phyloP scores from a whole-genome alignment of 2,888 invertebrate genomes.

The Thereva unica region DNA sequence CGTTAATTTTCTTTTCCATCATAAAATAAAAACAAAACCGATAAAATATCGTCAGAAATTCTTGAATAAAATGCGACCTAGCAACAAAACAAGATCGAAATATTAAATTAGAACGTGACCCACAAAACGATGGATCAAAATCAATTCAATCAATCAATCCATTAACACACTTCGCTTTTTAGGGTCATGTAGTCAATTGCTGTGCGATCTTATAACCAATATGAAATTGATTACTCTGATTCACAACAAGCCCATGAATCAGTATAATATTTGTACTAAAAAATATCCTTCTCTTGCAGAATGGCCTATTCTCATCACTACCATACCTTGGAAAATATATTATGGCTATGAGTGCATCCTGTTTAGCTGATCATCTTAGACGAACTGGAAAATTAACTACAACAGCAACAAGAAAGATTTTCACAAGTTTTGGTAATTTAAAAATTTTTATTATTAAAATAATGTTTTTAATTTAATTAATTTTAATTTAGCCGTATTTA shows the following conservation, averaged over 20 bases:
- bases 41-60: too few species aligned
- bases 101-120: too few species aligned
- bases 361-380: constrained; percentile 73
- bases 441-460: background rate
- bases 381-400: constrained; percentile 71
- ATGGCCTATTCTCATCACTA: constrained; percentile 80
- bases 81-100: too few species aligned
- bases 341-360: constrained; percentile 75
- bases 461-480: background rate
- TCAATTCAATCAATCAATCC: too few species aligned
- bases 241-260: constrained; percentile 6
- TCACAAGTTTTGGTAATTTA: constrained; percentile 66
- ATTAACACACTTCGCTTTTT: too few species aligned
- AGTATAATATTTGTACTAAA: background rate
- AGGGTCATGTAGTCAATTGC: too few species aligned
- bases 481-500: constrained; percentile 61
- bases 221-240: constrained; percentile 15
- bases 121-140: too few species aligned
- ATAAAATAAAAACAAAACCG: too few species aligned
- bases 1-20: too few species aligned
- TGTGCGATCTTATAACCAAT: too few species aligned
- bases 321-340: constrained; percentile 86
- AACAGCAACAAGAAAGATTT: constrained; percentile 72
- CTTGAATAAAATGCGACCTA: too few species aligned
- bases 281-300: constrained; percentile 59